These are phyloP conservation scores for Loris lydekkerianus DNA, from an alignment of 2,797 vertebrate genomes.

Conservation along the genomic window DNA sequence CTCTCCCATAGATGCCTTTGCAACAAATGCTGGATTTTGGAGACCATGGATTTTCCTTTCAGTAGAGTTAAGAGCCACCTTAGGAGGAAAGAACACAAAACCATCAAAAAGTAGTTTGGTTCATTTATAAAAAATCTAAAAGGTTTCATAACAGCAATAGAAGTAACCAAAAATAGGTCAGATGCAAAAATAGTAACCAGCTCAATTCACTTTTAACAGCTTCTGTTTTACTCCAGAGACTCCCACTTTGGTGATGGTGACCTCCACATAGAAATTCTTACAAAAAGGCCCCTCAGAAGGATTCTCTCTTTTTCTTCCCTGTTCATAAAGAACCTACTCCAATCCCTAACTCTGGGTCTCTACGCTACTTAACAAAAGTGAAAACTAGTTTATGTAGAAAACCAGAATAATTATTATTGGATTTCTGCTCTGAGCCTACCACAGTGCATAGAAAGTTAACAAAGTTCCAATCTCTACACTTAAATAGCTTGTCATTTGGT, in stretches of 20 bases:
- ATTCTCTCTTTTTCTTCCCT: neutral
- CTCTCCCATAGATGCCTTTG: neutral
- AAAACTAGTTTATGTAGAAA: neutral
- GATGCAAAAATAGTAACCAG: slow-evolving; percentile 73
- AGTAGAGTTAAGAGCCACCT: neutral
- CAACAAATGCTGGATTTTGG: neutral
- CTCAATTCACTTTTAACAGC: slow-evolving; percentile 59
- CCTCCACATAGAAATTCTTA: neutral
- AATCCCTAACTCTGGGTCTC: neutral
- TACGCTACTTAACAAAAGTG: neutral
- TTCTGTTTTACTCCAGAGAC: slow-evolving; percentile 62
- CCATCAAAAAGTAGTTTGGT: slow-evolving; percentile 29
- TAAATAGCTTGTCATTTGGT: neutral
- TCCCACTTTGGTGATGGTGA: slow-evolving; percentile 49
- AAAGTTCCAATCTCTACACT: neutral
- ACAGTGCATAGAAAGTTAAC: neutral
- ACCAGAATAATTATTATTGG: neutral
- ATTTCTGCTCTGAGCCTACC: neutral
- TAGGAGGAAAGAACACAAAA: neutral
- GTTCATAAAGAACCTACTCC: neutral
- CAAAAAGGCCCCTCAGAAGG: neutral
- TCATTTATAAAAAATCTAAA: slow-evolving; percentile 68
- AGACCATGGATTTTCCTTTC: neutral
- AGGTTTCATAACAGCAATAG: slow-evolving; percentile 59
- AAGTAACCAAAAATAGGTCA: slow-evolving; percentile 74